phyloP scores from a whole-genome alignment of 2,797 vertebrate genomes.

The Myotis daubentonii region DNA sequence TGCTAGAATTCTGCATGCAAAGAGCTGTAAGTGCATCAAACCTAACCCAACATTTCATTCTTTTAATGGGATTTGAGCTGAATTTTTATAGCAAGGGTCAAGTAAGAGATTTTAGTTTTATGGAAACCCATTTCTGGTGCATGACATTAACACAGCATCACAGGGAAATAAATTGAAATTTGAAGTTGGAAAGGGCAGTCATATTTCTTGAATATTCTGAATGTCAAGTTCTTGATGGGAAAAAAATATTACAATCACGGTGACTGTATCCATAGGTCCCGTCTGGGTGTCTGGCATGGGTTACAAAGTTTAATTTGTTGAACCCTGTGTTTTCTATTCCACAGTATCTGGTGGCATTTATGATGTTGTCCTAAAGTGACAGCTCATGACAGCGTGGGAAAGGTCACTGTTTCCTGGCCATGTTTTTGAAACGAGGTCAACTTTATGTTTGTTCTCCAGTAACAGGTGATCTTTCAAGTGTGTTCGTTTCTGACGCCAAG shows the following conservation, averaged over 20 bases:
- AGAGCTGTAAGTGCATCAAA: background rate
- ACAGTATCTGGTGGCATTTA: conserved; percentile 82
- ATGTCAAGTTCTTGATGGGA: conserved; percentile 86
- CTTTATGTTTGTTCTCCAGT: conserved; percentile 80
- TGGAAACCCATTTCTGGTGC: conserved; percentile 75
- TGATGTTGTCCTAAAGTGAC: conserved; percentile 80
- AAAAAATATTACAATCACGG: conserved; percentile 81
- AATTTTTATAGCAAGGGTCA: conserved; percentile 79
- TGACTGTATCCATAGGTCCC: conserved; percentile 61
- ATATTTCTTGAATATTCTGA: conserved; percentile 86
- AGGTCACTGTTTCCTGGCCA: conserved; percentile 84
- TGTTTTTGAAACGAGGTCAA: conserved; percentile 70
- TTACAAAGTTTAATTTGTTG: conserved; percentile 84
- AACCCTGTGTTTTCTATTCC: conserved; percentile 78
- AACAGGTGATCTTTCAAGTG: conserved; percentile 75
- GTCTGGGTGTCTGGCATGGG: conserved; percentile 72
- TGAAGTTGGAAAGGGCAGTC: conserved; percentile 86
- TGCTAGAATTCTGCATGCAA: background rate
- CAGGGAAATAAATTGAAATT: conserved; percentile 83
- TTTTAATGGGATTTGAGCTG: conserved; percentile 73
- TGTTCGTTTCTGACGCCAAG: conserved; percentile 68
- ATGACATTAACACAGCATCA: conserved; percentile 81
- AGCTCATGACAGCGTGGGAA: conserved; percentile 79
- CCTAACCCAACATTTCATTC: conserved; percentile 44
- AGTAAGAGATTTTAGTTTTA: conserved; percentile 82